These are phyloP conservation scores for Tinea trinotella DNA, from an alignment of 2,888 invertebrate species.

Conservation along the genomic window DNA sequence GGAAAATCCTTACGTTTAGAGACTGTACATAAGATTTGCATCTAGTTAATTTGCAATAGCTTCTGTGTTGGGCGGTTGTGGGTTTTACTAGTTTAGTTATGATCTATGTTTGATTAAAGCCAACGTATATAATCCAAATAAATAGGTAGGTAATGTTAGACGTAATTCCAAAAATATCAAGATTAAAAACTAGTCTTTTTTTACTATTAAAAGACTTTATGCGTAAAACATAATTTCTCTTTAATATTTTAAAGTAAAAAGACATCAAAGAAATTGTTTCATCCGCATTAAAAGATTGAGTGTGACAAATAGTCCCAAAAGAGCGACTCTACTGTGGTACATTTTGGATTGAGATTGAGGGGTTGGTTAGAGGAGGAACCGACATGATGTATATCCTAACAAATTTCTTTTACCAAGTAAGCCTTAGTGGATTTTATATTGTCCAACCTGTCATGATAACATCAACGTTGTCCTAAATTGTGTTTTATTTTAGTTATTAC, in stretches of 20 bases:
- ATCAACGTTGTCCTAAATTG: too few relatives aligned
- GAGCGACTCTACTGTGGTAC: not conserved
- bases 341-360: not conserved
- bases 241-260: too few relatives aligned
- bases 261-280: not conserved
- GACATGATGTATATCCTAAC: not conserved
- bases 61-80: too few relatives aligned
- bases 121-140: too few relatives aligned
- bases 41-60: not conserved
- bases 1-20: conserved; percentile 2
- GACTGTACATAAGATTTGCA: not conserved
- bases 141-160: too few relatives aligned
- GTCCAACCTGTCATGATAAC: not conserved
- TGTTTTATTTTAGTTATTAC: too few relatives aligned
- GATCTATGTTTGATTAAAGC: too few relatives aligned
- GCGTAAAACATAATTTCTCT: too few relatives aligned
- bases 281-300: conserved; percentile 14
- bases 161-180: too few relatives aligned
- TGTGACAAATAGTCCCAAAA: conserved; percentile 3
- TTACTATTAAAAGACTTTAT: too few relatives aligned
- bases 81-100: too few relatives aligned
- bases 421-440: not conserved
- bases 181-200: too few relatives aligned
- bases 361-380: not conserved
- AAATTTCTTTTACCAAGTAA: not conserved